Percentiles rank a stretch among this genome's conserved stretches.
These are phyloP conservation scores for Gambusia holbrooki DNA, from an alignment of 2,113 vertebrate species.

Conservation along the genomic window DNA sequence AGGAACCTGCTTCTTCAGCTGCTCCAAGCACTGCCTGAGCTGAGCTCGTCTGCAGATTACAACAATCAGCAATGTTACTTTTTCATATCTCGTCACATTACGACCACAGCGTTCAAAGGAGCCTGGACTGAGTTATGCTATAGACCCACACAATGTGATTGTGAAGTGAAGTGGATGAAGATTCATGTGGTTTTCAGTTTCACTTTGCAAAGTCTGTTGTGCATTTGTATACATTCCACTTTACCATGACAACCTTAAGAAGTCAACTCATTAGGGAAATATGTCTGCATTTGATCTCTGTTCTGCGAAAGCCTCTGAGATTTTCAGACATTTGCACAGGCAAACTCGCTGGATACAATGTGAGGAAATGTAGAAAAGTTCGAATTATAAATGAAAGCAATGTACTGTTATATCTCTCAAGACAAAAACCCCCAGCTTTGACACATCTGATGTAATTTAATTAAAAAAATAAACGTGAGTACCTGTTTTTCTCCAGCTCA, in stretches of 20 bases:
- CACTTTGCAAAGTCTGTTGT: no score
- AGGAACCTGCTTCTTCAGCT: conserved; percentile 92
- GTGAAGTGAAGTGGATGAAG: not conserved
- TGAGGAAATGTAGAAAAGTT: not conserved
- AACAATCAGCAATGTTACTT: not conserved
- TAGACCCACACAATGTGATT: not conserved
- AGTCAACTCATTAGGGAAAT: no score
- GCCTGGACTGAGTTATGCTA: not conserved
- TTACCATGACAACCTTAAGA: no score
- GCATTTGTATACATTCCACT: no score
- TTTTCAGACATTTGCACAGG: not conserved
- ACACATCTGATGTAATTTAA: no score
- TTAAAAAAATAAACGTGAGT: not conserved
- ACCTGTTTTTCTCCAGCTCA: conserved; percentile 92
- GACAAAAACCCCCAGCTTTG: not conserved
- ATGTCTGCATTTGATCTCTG: no score
- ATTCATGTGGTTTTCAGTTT: no score
- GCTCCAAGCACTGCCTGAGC: conserved; percentile 88
- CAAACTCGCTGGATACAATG: not conserved
- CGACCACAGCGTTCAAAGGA: not conserved
- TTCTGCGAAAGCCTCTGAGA: no score
- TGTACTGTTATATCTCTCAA: no score
- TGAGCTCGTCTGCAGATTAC: conserved; percentile 85
- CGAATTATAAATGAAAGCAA: not conserved
- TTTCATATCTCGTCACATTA: not conserved